These are phyloP conservation scores for Goniozus legneri DNA, from an alignment of 1,140 invertebrate species.

Conservation along the genomic window DNA sequence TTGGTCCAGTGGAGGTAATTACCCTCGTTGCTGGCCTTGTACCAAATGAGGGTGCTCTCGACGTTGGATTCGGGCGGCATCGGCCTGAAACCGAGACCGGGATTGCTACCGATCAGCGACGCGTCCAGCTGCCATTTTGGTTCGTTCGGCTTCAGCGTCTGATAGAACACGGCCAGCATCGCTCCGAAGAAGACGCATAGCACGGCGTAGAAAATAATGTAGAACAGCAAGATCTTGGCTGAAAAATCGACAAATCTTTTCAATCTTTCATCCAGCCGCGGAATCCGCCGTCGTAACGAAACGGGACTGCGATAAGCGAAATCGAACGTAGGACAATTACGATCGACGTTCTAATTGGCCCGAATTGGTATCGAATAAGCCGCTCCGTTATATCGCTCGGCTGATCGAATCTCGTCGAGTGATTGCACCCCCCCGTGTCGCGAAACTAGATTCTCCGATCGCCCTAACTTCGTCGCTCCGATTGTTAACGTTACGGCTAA, in stretches of 20 bases:
- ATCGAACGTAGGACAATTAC: slow-evolving; percentile 40
- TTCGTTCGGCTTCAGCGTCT: slow-evolving; percentile 79
- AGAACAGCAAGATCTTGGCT: slow-evolving; percentile 93
- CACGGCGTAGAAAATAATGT: slow-evolving; percentile 86
- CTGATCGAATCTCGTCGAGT: slow-evolving; percentile 18
- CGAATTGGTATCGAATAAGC: slow-evolving; percentile 44
- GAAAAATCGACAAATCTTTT: slow-evolving; percentile 44
- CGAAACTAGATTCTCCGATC: too few relatives aligned
- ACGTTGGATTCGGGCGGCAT: slow-evolving; percentile 85
- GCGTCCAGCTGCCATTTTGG: slow-evolving; percentile 83
- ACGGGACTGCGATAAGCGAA: too few relatives aligned
- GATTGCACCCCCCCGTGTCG: too few relatives aligned
- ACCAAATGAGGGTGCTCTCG: slow-evolving; percentile 92
- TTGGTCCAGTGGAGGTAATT: slow-evolving; percentile 77
- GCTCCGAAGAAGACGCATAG: slow-evolving; percentile 87
- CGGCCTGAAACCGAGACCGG: slow-evolving; percentile 90
- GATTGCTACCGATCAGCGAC: slow-evolving; percentile 87
- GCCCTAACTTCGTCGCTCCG: too few relatives aligned
- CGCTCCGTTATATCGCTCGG: slow-evolving; percentile 10
- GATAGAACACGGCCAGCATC: slow-evolving; percentile 89
- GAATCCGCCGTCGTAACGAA: too few relatives aligned
- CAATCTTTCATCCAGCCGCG: too few relatives aligned
- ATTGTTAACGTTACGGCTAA: too few relatives aligned
- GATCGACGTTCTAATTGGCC: slow-evolving; percentile 48
- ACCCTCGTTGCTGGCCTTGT: slow-evolving; percentile 73